A percentile compares a stretch with the other conserved stretches of the same genome.
These are phyloP conservation scores for Dendrolimus houi DNA, from an alignment of 2,888 invertebrate genomes.

Conservation along the genomic window DNA sequence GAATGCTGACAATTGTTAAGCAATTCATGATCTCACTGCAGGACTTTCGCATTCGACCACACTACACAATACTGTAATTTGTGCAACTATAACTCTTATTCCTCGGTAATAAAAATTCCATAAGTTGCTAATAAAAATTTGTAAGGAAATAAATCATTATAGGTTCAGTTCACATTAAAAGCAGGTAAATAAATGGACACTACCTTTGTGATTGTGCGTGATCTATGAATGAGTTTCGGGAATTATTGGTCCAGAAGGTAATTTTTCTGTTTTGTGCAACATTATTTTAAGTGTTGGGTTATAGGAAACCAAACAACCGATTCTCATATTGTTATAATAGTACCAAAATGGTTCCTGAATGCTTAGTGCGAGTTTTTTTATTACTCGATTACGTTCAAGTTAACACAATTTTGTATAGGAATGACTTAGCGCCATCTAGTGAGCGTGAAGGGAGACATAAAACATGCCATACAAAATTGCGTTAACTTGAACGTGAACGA, in stretches of 20 bases:
- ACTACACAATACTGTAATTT: slow-evolving; percentile 1
- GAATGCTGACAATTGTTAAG: slow-evolving; percentile 42
- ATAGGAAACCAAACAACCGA: too few relatives aligned
- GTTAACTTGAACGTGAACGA: too few relatives aligned
- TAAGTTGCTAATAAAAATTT: slow-evolving; percentile 3
- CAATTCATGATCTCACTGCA: slow-evolving; percentile 48
- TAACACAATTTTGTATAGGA: too few relatives aligned
- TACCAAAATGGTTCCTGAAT: too few relatives aligned
- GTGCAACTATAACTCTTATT: slow-evolving; percentile 15
- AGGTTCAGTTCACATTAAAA: slow-evolving; percentile 25
- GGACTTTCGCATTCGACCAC: slow-evolving; percentile 26
- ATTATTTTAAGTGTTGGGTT: slow-evolving; percentile 8
- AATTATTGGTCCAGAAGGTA: slow-evolving; percentile 29
- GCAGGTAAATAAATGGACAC: slow-evolving; percentile 27
- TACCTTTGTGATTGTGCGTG: slow-evolving; percentile 44
- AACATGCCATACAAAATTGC: too few relatives aligned
- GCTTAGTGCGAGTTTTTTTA: too few relatives aligned
- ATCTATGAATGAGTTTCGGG: slow-evolving; percentile 59
- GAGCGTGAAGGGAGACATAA: too few relatives aligned
- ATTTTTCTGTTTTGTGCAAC: slow-evolving; percentile 15
- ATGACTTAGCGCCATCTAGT: too few relatives aligned
- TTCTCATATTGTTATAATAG: too few relatives aligned
- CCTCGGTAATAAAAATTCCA: neutral
- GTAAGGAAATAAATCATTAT: slow-evolving; percentile 27
- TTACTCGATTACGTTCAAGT: too few relatives aligned